Conservation (phyloP, 1,140 invertebrate species). For the Drosophila eugracilis region DNA sequence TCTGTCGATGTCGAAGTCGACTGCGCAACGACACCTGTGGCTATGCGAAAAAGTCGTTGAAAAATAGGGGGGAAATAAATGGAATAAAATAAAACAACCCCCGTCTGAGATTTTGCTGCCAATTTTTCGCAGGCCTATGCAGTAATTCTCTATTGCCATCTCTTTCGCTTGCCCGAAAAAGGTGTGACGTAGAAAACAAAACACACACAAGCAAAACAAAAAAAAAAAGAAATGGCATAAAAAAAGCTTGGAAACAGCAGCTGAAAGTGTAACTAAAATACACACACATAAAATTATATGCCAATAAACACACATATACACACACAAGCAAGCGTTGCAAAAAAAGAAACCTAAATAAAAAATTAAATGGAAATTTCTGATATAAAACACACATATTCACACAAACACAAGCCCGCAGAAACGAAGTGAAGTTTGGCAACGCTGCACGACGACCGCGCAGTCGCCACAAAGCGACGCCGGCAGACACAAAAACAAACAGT, state of each 20-base stretch:
- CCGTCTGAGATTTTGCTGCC: conserved; percentile 50
- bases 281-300: conserved; percentile 49
- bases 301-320: conserved; percentile 25
- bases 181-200: conserved; percentile 63
- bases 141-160: conserved; percentile 2
- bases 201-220: conserved; percentile 21
- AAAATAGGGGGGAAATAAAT: conserved; percentile 15
- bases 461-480: conserved; percentile 47
- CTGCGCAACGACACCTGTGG: conserved; percentile 68
- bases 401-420: conserved; percentile 3
- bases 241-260: conserved; percentile 48
- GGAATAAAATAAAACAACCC: conserved; percentile 58
- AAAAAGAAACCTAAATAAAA: conserved; percentile 79
- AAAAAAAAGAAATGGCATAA: conserved; percentile 6
- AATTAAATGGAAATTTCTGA: conserved; percentile 83
- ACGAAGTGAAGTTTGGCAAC: conserved; percentile 71
- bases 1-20: conserved; percentile 8
- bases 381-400: conserved; percentile 62
- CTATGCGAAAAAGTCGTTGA: conserved; percentile 39
- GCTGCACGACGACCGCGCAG: conserved; percentile 48
- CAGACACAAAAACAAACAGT: conserved; percentile 65
- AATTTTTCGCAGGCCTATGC: conserved; percentile 66
- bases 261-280: conserved; percentile 75
- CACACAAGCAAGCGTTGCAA: conserved; percentile 53
- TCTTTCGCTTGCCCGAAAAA: conserved; percentile 5